These are phyloP conservation scores for Xenentodon cancila DNA, from an alignment of 2,797 vertebrate species.

Conservation along the genomic window DNA sequence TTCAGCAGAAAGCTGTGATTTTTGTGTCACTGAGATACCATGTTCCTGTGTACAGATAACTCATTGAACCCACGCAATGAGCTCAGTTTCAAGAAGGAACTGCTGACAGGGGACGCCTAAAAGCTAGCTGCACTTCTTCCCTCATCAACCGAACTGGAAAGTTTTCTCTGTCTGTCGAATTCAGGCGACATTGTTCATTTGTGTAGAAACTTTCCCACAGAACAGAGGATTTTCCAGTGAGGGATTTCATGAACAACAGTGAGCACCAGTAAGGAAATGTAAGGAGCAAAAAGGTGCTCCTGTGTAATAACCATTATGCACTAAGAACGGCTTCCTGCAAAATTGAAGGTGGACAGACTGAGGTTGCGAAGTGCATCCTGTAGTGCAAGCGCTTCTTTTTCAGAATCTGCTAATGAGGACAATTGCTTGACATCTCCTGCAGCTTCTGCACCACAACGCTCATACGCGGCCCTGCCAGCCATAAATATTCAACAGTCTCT, in stretches of 20 bases:
- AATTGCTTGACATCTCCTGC: constrained; percentile 31
- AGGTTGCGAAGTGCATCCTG: constrained; percentile 2
- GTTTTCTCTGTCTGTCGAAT: constrained; percentile 29
- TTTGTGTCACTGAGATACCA: constrained; percentile 54
- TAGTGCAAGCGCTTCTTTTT: constrained; percentile 6
- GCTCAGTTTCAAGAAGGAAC: constrained; percentile 52
- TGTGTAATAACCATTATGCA: not conserved
- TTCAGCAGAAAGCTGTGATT: constrained; percentile 49
- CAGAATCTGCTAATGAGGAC: constrained; percentile 54
- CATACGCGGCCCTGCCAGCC: constrained; percentile 16
- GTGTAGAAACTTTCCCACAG: constrained; percentile 46
- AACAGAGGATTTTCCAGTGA: constrained; percentile 13
- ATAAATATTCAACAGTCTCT: constrained; percentile 56
- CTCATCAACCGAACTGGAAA: constrained; percentile 51
- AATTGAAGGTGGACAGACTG: constrained; percentile 33
- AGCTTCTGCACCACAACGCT: constrained; percentile 11
- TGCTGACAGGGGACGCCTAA: constrained; percentile 68
- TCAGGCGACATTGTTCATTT: constrained; percentile 18
- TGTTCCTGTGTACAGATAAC: constrained; percentile 46
- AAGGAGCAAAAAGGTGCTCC: constrained; percentile 1
- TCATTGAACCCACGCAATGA: constrained; percentile 66
- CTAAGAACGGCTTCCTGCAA: constrained; percentile 12
- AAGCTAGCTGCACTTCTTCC: constrained; percentile 55
- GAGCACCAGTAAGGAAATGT: constrained; percentile 30
- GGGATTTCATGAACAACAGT: constrained; percentile 33